Evolutionary conservation across 2,888 invertebrate species (phyloP), one percentile per base, ranked within the genome.

Genomic region (Stenodema calcarata): DNA sequence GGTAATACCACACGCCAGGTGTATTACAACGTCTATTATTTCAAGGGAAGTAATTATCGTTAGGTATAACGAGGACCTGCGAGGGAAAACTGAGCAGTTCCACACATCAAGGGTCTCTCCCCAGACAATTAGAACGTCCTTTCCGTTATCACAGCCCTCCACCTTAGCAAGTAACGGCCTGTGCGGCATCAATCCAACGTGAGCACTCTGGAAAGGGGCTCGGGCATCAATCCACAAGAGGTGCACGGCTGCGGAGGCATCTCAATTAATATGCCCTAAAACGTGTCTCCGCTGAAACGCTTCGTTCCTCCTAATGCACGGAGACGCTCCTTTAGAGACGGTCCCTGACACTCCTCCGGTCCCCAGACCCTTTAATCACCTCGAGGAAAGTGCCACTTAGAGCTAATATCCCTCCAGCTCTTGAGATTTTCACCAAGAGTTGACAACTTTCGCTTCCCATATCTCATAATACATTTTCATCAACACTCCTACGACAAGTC

Each of bases 201-300:
- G 70, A 27, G 35, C 35, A 35, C 35, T 35, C 35, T 35, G 35
- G 54, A 23, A 47, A 11, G 54, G 54, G 3, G 70, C 35, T 35
- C 35, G 35, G 35, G 35, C 35, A 35, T 35, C 35, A 35, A 35
- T 35, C n/a, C n/a, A 54, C n/a, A n/a, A n/a, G 27, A 73, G 28
- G 73, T 62, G 23, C 6, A 23, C 62, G 6, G 73, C 9, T 16
- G 41, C 16, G 44, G 78, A 18, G 14, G 44, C 23, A 1, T 44
- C 78, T 78, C 78, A 78, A 78, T 78, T 78, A 78, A 78, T 78
- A 78, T 78, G 78, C 44, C 78, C 44, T 42, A 78, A 78, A 78
- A 78, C 42, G 78, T 11, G 44, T 18, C 78, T 42, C 27, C 78
- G 42, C 44, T 44, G 78, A 78, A 47, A 78, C 44, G 78, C 78